Base-by-base conservation (phyloP, 92 coral and sea anemone species). In the Siderastrea siderea region DNA sequence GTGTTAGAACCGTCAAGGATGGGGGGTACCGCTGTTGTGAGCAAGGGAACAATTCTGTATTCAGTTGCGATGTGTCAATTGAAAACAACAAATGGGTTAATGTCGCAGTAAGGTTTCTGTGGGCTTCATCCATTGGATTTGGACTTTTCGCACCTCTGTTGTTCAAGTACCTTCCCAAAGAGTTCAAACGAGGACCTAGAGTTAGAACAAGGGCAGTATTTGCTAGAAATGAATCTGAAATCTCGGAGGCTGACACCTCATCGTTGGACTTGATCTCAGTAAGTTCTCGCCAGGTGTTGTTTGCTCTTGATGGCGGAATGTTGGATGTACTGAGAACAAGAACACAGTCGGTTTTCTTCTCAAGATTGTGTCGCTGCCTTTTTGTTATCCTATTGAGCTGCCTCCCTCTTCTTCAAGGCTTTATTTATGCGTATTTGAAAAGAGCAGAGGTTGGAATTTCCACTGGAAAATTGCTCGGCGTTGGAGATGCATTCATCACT, bases 131-230 rank as follows among this genome's bases (percentile, higher is more conserved):
- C 47, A 78, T 88, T 45, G 87, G 81, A 15, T 95, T 95, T 80
- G 98, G 98, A 26, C 83, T 95, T 38, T 86, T 95, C 47, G 92
- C 96, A 26, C 99, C 99, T 15, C 89, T 97, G 49, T 75, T 97
- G 68, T 94, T 95, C 78, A 97, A 92, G 78, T 97, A 97, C 86
- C 80, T 97, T 38, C 99, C 99, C 15, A 96, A 92, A 87, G 98
- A 94, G 89, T 92, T 96, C 61, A 91, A 86, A 26, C 87, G 87
- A 68, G 90, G 96, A 17, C 91, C 92, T 4, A 89, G 78, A 47
- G 81, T 67, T 14, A 92, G 88, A 71, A 71, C 87, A 82, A 73
- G 59, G 53, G 79, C 91, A 64, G 84, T 74, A 11, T 62, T 89
- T 77, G 78, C 77, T 15, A 81, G 93, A 19, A 63, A 84, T 16